These are phyloP conservation scores for Melanotaenia maccullochi DNA, from an alignment of 2,797 vertebrate species.

Conservation along the genomic window DNA sequence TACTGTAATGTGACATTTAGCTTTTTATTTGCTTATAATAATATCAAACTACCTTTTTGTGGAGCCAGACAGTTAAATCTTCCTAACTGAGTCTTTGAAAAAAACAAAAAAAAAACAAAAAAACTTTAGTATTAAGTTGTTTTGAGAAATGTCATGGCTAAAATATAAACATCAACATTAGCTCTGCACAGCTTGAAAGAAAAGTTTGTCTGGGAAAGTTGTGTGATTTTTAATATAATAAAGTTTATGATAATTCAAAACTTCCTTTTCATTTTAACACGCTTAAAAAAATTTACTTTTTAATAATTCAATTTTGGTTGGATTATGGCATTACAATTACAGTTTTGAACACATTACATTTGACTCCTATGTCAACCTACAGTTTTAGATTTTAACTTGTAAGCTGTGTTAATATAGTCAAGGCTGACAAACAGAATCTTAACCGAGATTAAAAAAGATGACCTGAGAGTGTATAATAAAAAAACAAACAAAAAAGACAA, in stretches of 20 bases:
- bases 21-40: conserved; percentile 37
- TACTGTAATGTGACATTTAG: conserved; percentile 37
- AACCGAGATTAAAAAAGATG: conserved; percentile 26
- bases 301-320: background rate
- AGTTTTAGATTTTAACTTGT: background rate
- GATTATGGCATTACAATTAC: background rate
- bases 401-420: background rate
- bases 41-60: conserved; percentile 19
- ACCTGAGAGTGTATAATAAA: conserved; percentile 53
- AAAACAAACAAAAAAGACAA: background rate
- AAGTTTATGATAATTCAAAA: background rate
- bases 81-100: background rate
- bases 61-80: conserved; percentile 3
- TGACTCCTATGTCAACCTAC: background rate
- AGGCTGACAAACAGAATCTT: conserved; percentile 21
- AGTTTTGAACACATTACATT: background rate
- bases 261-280: no score
- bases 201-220: conserved; percentile 4
- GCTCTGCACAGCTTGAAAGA: conserved; percentile 10
- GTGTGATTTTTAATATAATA: background rate
- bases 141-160: background rate
- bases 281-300: background rate
- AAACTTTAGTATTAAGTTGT: background rate
- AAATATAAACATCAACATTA: conserved; percentile 1
- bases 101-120: background rate